These are phyloP conservation scores for Danio choprae DNA, from an alignment of 2,797 vertebrate species.

Conservation along the genomic window DNA sequence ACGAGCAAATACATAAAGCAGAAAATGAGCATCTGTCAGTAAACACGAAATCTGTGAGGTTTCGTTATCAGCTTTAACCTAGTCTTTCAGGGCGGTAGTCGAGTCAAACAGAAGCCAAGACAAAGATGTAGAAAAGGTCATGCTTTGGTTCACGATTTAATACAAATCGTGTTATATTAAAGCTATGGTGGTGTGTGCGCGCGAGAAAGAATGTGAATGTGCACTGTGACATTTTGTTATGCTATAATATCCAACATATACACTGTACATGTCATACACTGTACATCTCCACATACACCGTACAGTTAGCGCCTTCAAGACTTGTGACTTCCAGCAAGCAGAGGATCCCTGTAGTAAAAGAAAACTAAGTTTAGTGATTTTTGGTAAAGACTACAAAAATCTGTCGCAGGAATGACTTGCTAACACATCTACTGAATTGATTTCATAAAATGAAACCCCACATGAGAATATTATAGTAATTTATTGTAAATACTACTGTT, in stretches of 20 bases:
- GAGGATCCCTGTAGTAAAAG: background rate
- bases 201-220: background rate
- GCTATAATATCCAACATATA: background rate
- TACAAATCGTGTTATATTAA: constrained; percentile 9
- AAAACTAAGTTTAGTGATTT: background rate
- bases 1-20: constrained; percentile 11
- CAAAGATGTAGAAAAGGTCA: constrained; percentile 27
- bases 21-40: constrained; percentile 7
- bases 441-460: background rate
- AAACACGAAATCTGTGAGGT: background rate
- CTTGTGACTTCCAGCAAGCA: background rate
- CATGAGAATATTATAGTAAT: no score
- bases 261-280: constrained; percentile 2
- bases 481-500: no score
- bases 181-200: background rate
- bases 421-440: background rate
- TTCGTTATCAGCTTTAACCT: constrained; percentile 5
- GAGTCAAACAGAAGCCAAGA: background rate
- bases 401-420: background rate
- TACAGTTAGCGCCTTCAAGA: constrained; percentile 6
- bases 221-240: constrained; percentile 26
- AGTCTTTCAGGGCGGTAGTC: background rate
- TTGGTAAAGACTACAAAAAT: background rate
- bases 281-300: no score
- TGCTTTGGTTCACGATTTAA: background rate